These are phyloP conservation scores for Corydoras sp. DNA, from an alignment of 2,113 vertebrate genomes.

Conservation along the genomic window DNA sequence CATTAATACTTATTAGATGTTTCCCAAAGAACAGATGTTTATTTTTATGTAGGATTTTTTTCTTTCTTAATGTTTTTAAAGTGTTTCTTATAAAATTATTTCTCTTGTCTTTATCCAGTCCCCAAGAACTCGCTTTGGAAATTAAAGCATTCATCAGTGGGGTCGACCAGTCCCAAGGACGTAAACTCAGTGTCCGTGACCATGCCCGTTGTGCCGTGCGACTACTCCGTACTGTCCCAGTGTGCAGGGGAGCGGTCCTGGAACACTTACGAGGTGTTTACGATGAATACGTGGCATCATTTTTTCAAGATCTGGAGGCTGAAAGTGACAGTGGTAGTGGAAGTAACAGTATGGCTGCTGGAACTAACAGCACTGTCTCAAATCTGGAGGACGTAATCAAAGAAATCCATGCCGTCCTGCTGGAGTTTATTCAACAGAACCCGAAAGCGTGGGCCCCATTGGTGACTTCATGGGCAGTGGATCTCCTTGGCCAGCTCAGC, in stretches of 20 bases:
- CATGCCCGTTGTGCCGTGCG: slow-evolving; percentile 85
- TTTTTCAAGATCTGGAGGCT: slow-evolving; percentile 71
- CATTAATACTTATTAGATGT: too few species aligned
- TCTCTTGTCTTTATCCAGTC: slow-evolving; percentile 48
- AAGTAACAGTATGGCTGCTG: slow-evolving; percentile 43
- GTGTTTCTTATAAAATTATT: background rate
- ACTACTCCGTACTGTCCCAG: slow-evolving; percentile 79
- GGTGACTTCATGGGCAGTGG: slow-evolving; percentile 86
- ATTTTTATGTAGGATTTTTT: too few species aligned
- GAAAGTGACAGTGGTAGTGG: slow-evolving; percentile 50
- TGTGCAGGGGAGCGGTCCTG: slow-evolving; percentile 80
- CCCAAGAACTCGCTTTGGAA: slow-evolving; percentile 84
- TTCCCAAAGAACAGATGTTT: too few species aligned
- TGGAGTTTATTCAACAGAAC: slow-evolving; percentile 78
- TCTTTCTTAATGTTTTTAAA: background rate
- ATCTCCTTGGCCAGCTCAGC: slow-evolving; percentile 89
- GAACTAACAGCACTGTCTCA: slow-evolving; percentile 49
- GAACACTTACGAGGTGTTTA: slow-evolving; percentile 85
- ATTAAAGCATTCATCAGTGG: slow-evolving; percentile 89
- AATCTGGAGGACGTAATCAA: slow-evolving; percentile 83
- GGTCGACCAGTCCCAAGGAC: slow-evolving; percentile 72
- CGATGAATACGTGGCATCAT: slow-evolving; percentile 79
- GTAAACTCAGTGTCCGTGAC: slow-evolving; percentile 77
- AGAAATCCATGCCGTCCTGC: slow-evolving; percentile 76
- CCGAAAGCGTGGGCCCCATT: slow-evolving; percentile 86